Conservation (phyloP, 2,113 vertebrate genomes). For the Taurulus bubalis region DNA sequence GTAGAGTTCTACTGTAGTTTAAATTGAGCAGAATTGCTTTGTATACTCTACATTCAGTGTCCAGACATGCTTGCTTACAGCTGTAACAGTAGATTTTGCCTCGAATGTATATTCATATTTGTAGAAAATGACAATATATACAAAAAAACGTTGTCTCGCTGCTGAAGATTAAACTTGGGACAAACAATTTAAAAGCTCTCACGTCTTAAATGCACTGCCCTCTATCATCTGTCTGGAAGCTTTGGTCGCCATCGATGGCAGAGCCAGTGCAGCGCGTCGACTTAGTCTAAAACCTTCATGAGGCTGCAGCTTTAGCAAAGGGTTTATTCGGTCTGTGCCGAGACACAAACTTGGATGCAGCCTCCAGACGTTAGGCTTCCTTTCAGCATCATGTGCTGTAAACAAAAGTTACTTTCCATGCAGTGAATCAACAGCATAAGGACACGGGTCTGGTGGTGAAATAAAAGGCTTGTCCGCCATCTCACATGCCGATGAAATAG, state of each 20-base stretch:
- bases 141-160: neutral
- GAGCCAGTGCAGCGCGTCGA: constrained; percentile 39
- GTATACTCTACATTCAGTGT: neutral
- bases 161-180: neutral
- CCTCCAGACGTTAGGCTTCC: constrained; percentile 55
- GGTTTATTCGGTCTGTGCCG: constrained; percentile 28
- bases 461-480: constrained; percentile 58
- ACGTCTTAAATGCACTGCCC: constrained; percentile 14
- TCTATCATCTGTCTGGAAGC: constrained; percentile 51
- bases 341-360: constrained; percentile 29
- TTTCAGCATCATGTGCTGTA: constrained; percentile 45
- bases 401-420: constrained; percentile 64
- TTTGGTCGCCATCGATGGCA: constrained; percentile 42
- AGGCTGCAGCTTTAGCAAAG: constrained; percentile 23
- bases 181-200: neutral
- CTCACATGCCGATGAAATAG: constrained; percentile 36
- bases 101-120: neutral
- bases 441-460: constrained; percentile 63
- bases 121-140: neutral
- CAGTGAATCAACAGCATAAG: constrained; percentile 68
- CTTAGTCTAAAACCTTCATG: constrained; percentile 44
- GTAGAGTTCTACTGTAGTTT: neutral
- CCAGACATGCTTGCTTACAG: neutral
- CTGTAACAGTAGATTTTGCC: neutral
- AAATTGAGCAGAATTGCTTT: neutral